Evolutionary conservation across 2,888 invertebrate species (phyloP), one percentile per base, ranked within the genome.

Genomic region (Aplocera efformata): DNA sequence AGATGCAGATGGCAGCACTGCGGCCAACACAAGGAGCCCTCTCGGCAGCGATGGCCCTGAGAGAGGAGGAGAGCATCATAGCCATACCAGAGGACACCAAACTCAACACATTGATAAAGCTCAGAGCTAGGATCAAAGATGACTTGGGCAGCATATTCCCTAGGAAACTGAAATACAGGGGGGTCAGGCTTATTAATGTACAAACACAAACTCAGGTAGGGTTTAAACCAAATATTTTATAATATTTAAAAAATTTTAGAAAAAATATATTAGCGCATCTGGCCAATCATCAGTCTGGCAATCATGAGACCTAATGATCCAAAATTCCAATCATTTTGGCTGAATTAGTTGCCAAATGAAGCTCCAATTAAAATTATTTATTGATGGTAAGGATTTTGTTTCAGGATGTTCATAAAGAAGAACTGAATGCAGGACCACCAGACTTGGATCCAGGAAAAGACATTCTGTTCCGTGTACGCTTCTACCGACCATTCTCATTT

Each of bases 401-500:
- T 10, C 50, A 76, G 72, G 56, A 62, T 17, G 13, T 2, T 17
- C 13, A 2, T 8, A 56, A 62, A 1, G 40, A 48, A 1, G 46
- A 49, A 13, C 9, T 11, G 7, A 34, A 48, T 7, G 25, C 36
- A 1, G 39, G 42, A 3, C 32, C 47, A 1, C 56, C 59, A 0
- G 63, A 62, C 6, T 31, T 83, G 44, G 63, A 71, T 34, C 83
- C 86, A 0, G 85, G 86, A 9, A 68, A 64, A 33, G 86, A 86
- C 17, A 22, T 79, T 1, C 5, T 86, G 32, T 81, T 67, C 50
- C 62, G 65, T 1, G 58, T 83, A 7, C 66, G 84, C 4, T 52
- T 83, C 2, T 85, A 83, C 53, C 62, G 83, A 7, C 77, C 82
- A 0, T 82, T 68, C 38, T 29, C 50, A 0, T 69, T 68, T 48